Conservation (phyloP, 2,797 vertebrate species). For the Periophthalmus magnuspinnatus region DNA sequence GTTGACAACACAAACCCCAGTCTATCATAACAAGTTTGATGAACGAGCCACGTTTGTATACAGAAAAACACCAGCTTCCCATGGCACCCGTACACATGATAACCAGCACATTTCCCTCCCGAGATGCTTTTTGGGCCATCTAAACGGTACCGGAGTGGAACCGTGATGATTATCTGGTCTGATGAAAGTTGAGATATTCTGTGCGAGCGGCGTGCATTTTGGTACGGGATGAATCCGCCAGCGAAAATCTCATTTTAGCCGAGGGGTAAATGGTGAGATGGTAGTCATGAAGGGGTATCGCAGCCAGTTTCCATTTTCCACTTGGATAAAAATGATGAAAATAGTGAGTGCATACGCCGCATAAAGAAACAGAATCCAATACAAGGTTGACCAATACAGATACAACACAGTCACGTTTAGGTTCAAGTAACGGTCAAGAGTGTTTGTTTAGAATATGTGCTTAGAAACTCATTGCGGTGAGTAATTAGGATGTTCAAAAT, state of each 20-base stretch:
- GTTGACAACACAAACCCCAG: constrained; percentile 61
- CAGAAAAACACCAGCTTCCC: constrained; percentile 30
- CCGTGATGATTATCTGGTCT: constrained; percentile 39
- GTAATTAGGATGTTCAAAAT: no score
- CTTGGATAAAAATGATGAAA: constrained; percentile 13
- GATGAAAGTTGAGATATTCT: constrained; percentile 49
- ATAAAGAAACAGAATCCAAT: background rate
- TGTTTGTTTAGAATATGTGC: background rate
- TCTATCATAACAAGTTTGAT: constrained; percentile 53
- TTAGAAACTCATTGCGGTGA: no score
- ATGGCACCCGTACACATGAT: constrained; percentile 37
- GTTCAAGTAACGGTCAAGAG: background rate
- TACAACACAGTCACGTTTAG: background rate
- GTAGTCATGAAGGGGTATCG: constrained; percentile 16
- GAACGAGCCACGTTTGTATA: constrained; percentile 34
- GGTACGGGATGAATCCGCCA: constrained; percentile 34
- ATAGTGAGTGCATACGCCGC: background rate
- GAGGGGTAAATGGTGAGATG: constrained; percentile 21
- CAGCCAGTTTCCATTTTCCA: constrained; percentile 17
- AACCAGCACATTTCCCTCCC: constrained; percentile 37
- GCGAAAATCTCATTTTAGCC: constrained; percentile 33
- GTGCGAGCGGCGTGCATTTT: constrained; percentile 21
- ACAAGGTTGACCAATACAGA: background rate
- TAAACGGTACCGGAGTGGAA: constrained; percentile 49
- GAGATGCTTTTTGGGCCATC: constrained; percentile 22